phyloP scores from a whole-genome alignment of 64 coral and sea anemone species.

The Dendrophyllia cribrosa region DNA sequence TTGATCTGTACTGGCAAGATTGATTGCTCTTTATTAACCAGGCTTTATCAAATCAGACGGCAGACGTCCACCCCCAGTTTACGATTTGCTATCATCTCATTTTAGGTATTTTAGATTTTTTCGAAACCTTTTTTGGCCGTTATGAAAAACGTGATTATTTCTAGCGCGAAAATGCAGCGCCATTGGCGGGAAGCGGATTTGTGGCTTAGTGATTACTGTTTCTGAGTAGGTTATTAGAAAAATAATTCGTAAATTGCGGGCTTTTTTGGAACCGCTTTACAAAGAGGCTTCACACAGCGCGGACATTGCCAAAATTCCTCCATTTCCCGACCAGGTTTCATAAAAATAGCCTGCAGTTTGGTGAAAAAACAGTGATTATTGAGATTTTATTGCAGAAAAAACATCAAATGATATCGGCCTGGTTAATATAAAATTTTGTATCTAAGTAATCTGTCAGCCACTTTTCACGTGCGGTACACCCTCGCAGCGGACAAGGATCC shows the following conservation, averaged over 20 bases:
- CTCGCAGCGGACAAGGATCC: not conserved
- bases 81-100: too few relatives aligned
- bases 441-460: not conserved
- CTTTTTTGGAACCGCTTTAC: slow-evolving; percentile 9
- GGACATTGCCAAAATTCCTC: slow-evolving; percentile 42
- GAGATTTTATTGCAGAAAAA: not conserved
- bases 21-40: too few relatives aligned
- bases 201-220: not conserved
- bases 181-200: slow-evolving; percentile 26
- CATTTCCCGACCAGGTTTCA: slow-evolving; percentile 7
- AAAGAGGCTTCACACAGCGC: slow-evolving; percentile 21
- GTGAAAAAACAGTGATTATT: slow-evolving; percentile 9
- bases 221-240: not conserved
- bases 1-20: too few relatives aligned
- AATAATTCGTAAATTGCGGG: not conserved
- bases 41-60: too few relatives aligned
- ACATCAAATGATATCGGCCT: not conserved
- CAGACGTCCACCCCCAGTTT: too few relatives aligned
- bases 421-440: slow-evolving; percentile 12
- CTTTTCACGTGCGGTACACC: not conserved
- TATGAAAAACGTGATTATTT: too few relatives aligned
- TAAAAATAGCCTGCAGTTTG: not conserved
- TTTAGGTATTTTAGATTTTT: too few relatives aligned
- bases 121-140: too few relatives aligned
- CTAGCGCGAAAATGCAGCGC: not conserved